phyloP scores from a whole-genome alignment of 2,797 vertebrate species.

The Phoxinus dragarum region DNA sequence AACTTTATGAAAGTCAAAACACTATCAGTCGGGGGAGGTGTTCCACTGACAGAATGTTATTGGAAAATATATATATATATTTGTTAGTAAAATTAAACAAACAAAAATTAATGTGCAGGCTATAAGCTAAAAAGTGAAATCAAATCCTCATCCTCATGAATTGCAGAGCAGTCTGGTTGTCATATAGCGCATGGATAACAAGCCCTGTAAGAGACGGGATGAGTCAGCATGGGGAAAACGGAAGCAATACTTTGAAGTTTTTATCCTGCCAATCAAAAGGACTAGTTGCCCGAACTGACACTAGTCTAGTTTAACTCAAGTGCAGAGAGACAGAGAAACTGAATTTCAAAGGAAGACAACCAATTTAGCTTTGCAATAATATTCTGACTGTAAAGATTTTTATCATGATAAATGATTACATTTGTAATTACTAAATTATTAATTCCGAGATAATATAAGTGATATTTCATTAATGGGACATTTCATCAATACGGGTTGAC shows the following conservation, averaged over 20 bases:
- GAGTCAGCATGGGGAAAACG: slow-evolving; percentile 22
- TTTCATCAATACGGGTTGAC: background rate
- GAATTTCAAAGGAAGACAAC: background rate
- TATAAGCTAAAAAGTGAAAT: slow-evolving; percentile 26
- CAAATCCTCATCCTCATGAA: slow-evolving; percentile 25
- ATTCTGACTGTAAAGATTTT: background rate
- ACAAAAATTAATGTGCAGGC: background rate
- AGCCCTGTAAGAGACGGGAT: slow-evolving; percentile 11
- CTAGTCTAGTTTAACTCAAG: background rate
- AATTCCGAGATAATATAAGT: background rate
- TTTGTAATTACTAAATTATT: background rate
- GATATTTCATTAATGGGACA: background rate
- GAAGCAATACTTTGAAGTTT: slow-evolving; percentile 30
- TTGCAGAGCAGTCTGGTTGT: slow-evolving; percentile 25
- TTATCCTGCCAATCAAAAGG: background rate
- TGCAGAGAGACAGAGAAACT: background rate
- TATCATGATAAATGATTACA: background rate
- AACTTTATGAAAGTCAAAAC: background rate
- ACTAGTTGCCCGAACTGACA: slow-evolving; percentile 15
- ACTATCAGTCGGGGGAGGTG: background rate
- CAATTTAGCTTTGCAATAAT: background rate
- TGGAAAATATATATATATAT: background rate
- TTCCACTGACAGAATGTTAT: background rate
- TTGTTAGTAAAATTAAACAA: background rate
- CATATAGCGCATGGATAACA: slow-evolving; percentile 11